Evolutionary conservation across 1,140 invertebrate species (phyloP), one percentile per base, ranked within the genome.

Genomic region (Drosophila navojoa): DNA sequence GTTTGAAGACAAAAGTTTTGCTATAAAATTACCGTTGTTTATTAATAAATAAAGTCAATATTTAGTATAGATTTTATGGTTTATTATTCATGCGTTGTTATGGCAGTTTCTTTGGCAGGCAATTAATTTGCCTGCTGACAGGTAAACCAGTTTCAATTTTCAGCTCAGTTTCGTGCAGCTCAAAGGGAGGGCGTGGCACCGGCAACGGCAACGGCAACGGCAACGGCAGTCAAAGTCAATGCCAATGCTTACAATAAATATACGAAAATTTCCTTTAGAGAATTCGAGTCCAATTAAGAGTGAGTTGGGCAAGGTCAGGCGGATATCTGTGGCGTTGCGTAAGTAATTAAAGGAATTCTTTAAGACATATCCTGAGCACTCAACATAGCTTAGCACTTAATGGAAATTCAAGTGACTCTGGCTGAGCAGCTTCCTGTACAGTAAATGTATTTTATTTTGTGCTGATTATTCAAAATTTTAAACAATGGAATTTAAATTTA

Each of bases 101-200:
- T 74, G 77, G 44, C 47, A 49, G 29, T 52, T 25, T 54, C 29
- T 15, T 38, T 58, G 40, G 58, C 64, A 50, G 57, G 59, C 53
- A 74, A 74, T 74, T 74, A 62, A 74, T 71, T 44, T 63, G 40
- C n/a, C 40, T 1, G 16, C 13, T 38, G 35, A 38, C 35, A 11
- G 19, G 42, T 61, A 63, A 61, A 59, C 57, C 57, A 59, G 57
- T 59, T 59, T 59, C 7, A 19, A 27, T 58, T 44, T 59, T 59
- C 57, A 59, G 42, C 27, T 22, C 19, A 22, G 19, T 32, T 29
- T 29, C 27, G 27, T 29, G 19, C 40, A 32, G 42, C 22, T 15
- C 5, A 2, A 5, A 15, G 42, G 27, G 42, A 42, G 57, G 55
- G 55, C 55, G 55, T 27, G 40, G 2, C n/a, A 4, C 19, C 25